Conservation (phyloP, 2,113 vertebrate species). For the Salvelinus fontinalis region DNA sequence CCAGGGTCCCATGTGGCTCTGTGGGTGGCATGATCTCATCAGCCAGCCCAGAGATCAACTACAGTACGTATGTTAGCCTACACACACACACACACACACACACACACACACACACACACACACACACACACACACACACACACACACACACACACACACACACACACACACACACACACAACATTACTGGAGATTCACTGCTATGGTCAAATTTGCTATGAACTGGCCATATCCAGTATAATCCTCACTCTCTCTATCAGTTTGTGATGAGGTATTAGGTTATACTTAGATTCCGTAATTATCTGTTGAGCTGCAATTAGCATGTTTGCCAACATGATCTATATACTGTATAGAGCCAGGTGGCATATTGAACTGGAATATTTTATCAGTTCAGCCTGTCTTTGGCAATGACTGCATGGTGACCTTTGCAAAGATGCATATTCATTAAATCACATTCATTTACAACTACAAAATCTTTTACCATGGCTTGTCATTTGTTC, state of each 20-base stretch:
- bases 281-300: background rate
- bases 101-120: too few relatives aligned
- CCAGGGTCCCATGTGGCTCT: background rate
- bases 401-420: slow-evolving; percentile 16
- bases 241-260: background rate
- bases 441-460: too few relatives aligned
- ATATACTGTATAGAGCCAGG: background rate
- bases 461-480: too few relatives aligned
- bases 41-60: background rate
- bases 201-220: background rate
- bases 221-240: background rate
- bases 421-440: too few relatives aligned
- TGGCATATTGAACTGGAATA: background rate
- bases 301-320: background rate
- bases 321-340: background rate
- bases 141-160: too few relatives aligned
- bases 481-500: slow-evolving; percentile 38
- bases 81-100: too few relatives aligned
- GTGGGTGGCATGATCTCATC: background rate
- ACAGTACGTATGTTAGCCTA: too few relatives aligned
- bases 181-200: background rate
- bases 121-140: too few relatives aligned
- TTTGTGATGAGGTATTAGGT: background rate
- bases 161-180: too few relatives aligned
- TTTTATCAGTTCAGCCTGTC: background rate